Conservation (phyloP, 2,888 invertebrate genomes). For the Polydesmus complanatus region DNA sequence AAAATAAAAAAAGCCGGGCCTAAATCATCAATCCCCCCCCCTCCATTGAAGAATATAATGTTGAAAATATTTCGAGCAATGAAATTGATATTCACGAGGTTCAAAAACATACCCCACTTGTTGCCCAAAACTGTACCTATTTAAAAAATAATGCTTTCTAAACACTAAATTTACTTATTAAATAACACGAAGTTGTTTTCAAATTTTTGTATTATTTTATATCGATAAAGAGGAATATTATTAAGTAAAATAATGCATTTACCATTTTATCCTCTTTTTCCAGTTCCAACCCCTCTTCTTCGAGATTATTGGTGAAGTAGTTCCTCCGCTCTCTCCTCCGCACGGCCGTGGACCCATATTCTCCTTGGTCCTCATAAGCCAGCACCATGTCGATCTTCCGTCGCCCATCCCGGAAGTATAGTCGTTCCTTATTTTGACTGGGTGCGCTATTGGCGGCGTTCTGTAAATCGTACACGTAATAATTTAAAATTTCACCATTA, state of each 20-base stretch:
- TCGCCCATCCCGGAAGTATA: constrained; percentile 23
- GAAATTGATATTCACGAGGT: too few species aligned
- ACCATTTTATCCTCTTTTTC: constrained; percentile 25
- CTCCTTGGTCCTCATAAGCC: constrained; percentile 22
- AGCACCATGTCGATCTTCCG: constrained; percentile 23
- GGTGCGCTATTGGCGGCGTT: not conserved
- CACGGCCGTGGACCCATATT: constrained; percentile 18
- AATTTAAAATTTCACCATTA: not conserved
- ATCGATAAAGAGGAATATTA: too few species aligned
- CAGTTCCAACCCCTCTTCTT: constrained; percentile 26
- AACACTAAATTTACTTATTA: too few species aligned
- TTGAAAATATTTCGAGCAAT: too few species aligned
- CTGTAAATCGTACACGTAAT: not conserved
- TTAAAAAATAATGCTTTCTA: too few species aligned
- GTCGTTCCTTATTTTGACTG: constrained; percentile 17
- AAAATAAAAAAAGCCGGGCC: too few species aligned
- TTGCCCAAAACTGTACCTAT: too few species aligned
- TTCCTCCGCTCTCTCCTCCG: constrained; percentile 18
- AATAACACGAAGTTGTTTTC: too few species aligned
- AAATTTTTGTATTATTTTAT: not conserved
- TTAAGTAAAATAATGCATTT: too few species aligned
- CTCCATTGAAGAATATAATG: too few species aligned
- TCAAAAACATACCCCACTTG: too few species aligned
- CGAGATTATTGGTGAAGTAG: constrained; percentile 24
- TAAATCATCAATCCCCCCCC: too few species aligned